These are phyloP conservation scores for Bicyclus anynana DNA, from an alignment of 1,140 invertebrate genomes.

Conservation along the genomic window DNA sequence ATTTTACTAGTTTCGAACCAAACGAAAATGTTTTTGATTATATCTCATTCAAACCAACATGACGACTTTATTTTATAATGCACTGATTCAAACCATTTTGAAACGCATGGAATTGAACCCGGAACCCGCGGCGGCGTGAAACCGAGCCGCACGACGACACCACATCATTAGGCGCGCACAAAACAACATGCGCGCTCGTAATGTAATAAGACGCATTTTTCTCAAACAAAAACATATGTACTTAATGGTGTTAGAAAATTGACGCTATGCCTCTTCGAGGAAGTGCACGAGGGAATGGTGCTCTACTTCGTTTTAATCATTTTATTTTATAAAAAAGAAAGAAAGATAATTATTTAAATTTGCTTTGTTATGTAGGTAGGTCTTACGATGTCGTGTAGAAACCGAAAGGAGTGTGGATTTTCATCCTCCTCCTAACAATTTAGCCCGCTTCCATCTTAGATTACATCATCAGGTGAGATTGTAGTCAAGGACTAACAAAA, in stretches of 20 bases:
- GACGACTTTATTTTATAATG: no score
- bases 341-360: no score
- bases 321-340: neutral
- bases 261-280: slow-evolving; percentile 40
- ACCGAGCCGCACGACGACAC: slow-evolving; percentile 29
- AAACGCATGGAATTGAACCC: slow-evolving; percentile 2
- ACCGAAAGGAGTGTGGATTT: no score
- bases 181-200: slow-evolving; percentile 49
- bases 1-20: no score
- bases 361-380: no score
- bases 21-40: no score
- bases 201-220: slow-evolving; percentile 72
- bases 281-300: neutral
- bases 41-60: no score
- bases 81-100: neutral
- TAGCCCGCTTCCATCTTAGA: no score
- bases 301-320: neutral
- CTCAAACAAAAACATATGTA: slow-evolving; percentile 60
- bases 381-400: no score
- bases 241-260: slow-evolving; percentile 70
- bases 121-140: slow-evolving; percentile 16
- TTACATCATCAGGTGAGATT: no score
- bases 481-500: no score
- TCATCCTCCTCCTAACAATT: no score
- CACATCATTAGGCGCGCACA: slow-evolving; percentile 46